These are phyloP conservation scores for Castor canadensis DNA, from an alignment of 2,113 vertebrate genomes.

Conservation along the genomic window DNA sequence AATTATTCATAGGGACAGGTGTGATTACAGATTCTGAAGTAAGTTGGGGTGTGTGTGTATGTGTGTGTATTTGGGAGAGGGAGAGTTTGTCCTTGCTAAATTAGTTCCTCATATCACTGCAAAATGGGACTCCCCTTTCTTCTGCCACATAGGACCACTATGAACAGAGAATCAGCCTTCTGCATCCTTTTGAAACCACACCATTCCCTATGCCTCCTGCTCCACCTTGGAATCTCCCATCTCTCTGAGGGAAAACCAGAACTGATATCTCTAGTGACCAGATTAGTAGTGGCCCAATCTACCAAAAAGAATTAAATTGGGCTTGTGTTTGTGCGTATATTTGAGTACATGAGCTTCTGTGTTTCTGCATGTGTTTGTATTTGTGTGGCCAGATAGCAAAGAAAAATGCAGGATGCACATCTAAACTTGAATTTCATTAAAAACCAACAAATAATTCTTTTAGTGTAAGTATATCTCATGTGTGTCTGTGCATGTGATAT, in stretches of 20 bases:
- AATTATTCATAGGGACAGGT: neutral
- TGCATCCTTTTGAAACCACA: neutral
- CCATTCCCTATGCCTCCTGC: neutral
- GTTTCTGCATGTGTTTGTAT: neutral
- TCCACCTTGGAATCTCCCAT: neutral
- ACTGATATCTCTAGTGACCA: neutral
- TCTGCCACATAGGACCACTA: neutral
- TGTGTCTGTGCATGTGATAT: neutral
- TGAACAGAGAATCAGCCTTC: neutral
- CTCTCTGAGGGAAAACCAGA: neutral
- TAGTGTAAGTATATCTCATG: neutral
- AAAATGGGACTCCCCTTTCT: neutral
- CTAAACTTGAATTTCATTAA: neutral
- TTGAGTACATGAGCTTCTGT: neutral
- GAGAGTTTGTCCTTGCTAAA: neutral
- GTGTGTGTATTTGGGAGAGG: neutral
- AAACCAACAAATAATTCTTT: neutral
- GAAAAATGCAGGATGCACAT: neutral
- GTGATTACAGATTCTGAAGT: neutral
- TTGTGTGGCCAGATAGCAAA: neutral
- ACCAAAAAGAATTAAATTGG: neutral
- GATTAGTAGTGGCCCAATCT: neutral
- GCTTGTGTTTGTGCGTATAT: neutral
- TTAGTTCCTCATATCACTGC: neutral
- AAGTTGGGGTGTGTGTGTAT: neutral